Evolutionary conservation across 2,888 invertebrate genomes (phyloP), one percentile per base, ranked within the genome.

Genomic region (Philaethria dido): DNA sequence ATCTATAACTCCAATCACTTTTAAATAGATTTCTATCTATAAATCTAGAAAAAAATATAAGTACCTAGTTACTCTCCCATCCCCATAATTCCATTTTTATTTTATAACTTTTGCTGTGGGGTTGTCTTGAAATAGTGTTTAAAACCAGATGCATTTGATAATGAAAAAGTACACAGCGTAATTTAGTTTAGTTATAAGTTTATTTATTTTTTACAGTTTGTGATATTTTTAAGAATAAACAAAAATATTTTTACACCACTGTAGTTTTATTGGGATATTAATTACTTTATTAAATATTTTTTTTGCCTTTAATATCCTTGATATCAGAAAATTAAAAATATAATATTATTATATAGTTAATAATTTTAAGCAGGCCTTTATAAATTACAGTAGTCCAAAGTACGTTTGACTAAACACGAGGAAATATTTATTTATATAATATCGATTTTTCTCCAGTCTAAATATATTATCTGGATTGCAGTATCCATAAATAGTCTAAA

Each of bases 81-180:
- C 44, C 59, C 44, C 20, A 44, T 16, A 25, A 16, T 18, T n/a
- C 11, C 25, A 44, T 44, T 59, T 42, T 25, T 50, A 25, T 54
- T 54, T 68, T 52, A 52, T 63, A 52, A 68, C 69, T 74, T 66
- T 79, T 79, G 80, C 81, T 85, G 82, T 82, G 80, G 74, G 68
- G 66, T 72, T 68, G 39, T 69, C 39, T 63, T 55, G 25, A 42
- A 47, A 62, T 62, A 25, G 29, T 47, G 73, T 71, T 73, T 63
- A 67, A 73, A 85, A 82, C 87, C 93, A 93, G 93, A 93, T 81
- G 93, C 93, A 93, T 93, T 93, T 93, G 93, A 93, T 93, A 86
- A 84, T 77, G 79, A 87, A 87, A 89, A 91, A 93, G 93, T 93
- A 93, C 93, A 93, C 88, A 91, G 85, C 81, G 68, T 89, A 88